Percentiles rank a stretch among this genome's conserved stretches.
phyloP scores from a whole-genome alignment of 2,888 invertebrate species.

The Fragum fragum region DNA sequence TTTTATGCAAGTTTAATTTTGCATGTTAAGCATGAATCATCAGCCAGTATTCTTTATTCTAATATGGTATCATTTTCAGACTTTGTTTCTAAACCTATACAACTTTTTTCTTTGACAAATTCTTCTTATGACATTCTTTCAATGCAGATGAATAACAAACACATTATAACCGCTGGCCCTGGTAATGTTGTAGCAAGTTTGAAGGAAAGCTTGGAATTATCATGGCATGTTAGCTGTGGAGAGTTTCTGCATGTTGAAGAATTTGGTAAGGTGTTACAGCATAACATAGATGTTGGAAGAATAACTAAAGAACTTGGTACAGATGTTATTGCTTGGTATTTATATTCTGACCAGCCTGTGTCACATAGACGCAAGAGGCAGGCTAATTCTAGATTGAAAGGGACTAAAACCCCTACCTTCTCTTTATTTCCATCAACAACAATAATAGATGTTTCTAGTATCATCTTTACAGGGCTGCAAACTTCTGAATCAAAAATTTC shows the following conservation, averaged over 20 bases:
- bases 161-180: slow-evolving; percentile 53
- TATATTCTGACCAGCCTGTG: slow-evolving; percentile 48
- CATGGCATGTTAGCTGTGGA: slow-evolving; percentile 57
- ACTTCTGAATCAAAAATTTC: neutral
- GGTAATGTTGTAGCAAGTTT: slow-evolving; percentile 61
- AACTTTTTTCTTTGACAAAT: slow-evolving; percentile 34
- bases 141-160: slow-evolving; percentile 35
- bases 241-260: slow-evolving; percentile 47
- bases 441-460: slow-evolving; percentile 19
- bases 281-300: slow-evolving; percentile 60
- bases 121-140: slow-evolving; percentile 20
- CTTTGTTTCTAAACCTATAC: slow-evolving; percentile 52
- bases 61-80: slow-evolving; percentile 35
- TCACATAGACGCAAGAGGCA: slow-evolving; percentile 42
- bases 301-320: slow-evolving; percentile 42
- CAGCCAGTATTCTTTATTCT: slow-evolving; percentile 15
- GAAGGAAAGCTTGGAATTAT: slow-evolving; percentile 43
- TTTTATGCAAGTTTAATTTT: slow-evolving; percentile 53
- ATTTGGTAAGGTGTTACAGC: slow-evolving; percentile 58
- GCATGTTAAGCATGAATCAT: slow-evolving; percentile 32
- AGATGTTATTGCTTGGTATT: slow-evolving; percentile 58
- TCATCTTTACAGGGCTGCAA: neutral
- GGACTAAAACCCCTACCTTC: slow-evolving; percentile 48
- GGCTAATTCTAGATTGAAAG: slow-evolving; percentile 29
- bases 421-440: slow-evolving; percentile 36